These are phyloP conservation scores for Dinoponera quadriceps DNA, from an alignment of 1,140 invertebrate genomes.

Conservation along the genomic window DNA sequence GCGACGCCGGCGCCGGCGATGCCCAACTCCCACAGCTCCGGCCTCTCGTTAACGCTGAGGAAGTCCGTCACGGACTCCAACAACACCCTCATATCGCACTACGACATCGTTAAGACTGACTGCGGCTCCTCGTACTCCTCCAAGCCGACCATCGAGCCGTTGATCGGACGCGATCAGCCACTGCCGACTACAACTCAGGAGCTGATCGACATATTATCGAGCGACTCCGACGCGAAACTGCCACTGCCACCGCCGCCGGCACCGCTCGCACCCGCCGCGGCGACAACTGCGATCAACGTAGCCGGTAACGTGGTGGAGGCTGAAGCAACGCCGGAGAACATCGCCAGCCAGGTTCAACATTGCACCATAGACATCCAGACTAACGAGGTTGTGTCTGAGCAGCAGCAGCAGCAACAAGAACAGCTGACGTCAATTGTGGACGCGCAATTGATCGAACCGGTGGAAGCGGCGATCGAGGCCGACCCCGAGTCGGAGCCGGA, in stretches of 20 bases:
- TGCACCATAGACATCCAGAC: constrained; percentile 85
- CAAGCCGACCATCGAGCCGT: constrained; percentile 78
- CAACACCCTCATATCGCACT: constrained; percentile 87
- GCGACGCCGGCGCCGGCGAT: constrained; percentile 69
- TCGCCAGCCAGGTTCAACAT: constrained; percentile 81
- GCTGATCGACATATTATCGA: constrained; percentile 83
- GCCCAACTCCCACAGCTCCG: constrained; percentile 78
- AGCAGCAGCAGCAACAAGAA: constrained; percentile 27
- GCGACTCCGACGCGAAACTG: constrained; percentile 77
- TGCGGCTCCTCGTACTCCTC: constrained; percentile 73
- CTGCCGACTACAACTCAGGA: constrained; percentile 83
- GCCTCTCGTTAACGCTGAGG: constrained; percentile 82
- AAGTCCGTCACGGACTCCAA: constrained; percentile 84
- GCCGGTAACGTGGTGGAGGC: constrained; percentile 56
- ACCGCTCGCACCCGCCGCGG: constrained; percentile 5
- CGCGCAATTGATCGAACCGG: constrained; percentile 39
- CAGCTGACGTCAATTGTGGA: constrained; percentile 35
- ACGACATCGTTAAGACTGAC: constrained; percentile 86
- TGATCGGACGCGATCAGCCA: constrained; percentile 80
- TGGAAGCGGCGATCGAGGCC: constrained; percentile 7
- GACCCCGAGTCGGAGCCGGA: constrained; percentile 74
- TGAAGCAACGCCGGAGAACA: constrained; percentile 62
- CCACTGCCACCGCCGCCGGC: background rate
- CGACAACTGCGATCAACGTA: constrained; percentile 10
- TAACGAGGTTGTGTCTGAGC: constrained; percentile 74